Percentiles rank a stretch among this genome's conserved stretches.
Evolutionary conservation across 2,113 vertebrate species (phyloP).

Genomic region (Ciconia stormi): DNA sequence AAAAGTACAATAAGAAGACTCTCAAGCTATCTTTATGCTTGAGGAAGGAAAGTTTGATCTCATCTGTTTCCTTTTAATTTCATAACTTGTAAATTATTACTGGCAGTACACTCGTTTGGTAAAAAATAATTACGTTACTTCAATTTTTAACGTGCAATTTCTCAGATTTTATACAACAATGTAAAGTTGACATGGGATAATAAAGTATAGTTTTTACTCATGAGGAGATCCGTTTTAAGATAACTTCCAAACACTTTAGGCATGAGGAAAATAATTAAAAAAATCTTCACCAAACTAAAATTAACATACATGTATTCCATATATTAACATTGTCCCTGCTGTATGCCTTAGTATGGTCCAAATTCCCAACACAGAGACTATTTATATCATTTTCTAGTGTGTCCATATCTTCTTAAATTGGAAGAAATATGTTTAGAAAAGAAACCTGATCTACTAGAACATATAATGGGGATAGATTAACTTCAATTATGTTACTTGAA

Average conservation of each 20-base stretch:
- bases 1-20: not conserved
- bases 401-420: constrained; percentile 60
- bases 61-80: not conserved
- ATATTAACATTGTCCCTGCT: constrained; percentile 42
- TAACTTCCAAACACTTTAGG: constrained; percentile 30
- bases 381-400: constrained; percentile 61
- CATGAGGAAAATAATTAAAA: constrained; percentile 35
- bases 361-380: constrained; percentile 53
- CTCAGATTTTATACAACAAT: not conserved
- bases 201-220: not conserved
- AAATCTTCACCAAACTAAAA: constrained; percentile 50
- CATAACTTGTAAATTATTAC: not conserved
- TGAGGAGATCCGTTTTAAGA: constrained; percentile 14
- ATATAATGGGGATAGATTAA: constrained; percentile 63
- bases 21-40: not conserved
- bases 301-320: constrained; percentile 53
- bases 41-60: not conserved
- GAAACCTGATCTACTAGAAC: constrained; percentile 60
- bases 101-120: not conserved
- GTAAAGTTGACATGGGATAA: not conserved
- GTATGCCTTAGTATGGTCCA: constrained; percentile 53
- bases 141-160: not conserved
- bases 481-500: constrained; percentile 66
- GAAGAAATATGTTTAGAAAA: constrained; percentile 67
- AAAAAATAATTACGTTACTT: not conserved